Base-by-base conservation (phyloP, 2,888 invertebrate genomes). In the Limenitis camilla region DNA sequence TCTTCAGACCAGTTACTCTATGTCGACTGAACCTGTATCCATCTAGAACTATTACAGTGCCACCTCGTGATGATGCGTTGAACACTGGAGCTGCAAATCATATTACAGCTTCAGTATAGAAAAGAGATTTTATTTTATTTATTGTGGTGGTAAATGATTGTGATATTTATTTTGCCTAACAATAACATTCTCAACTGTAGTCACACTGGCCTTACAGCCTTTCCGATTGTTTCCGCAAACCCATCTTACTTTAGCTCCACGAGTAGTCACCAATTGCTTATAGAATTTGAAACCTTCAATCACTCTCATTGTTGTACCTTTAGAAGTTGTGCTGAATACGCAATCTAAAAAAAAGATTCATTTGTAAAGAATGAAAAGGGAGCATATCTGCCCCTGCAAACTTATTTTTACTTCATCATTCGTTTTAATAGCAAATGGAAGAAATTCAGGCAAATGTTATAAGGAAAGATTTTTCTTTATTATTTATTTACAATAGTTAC, bases 171-270 rank as follows among this genome's bases (percentile, higher is more conserved):
- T 60, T 7, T 36, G 55, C 5, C 56, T 53, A 5, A 68, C 41
- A 7, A 69, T 54, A 5, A 47, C 10, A 5, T 56, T 46, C 0
- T 65, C 59, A 0, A 62, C 5, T 0, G 68, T 69, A 41, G 61
- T 60, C 6, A 69, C 42, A 1, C 59, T 55, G 0, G 71, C 72
- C 5, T 52, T 61, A 33, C 75, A 76, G 0, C 67, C 66, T 0
- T 45, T 49, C 2, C 53, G 31, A 29, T 49, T 39, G 11, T 46
- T 49, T 0, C 47, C 49, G 38, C 57, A 57, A 29, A 51, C 43
- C 66, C 67, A 66, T 0, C 65, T 53, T 1, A 43, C 59, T 38
- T 54, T 57, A 2, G 9, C 3, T 1, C 51, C 51, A 1, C n/a
- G n/a, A n/a, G n/a, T n/a, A n/a, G 30, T 42, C 5, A 7, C 5